phyloP scores from a whole-genome alignment of 2,797 vertebrate species.

The Botia almorhae region DNA sequence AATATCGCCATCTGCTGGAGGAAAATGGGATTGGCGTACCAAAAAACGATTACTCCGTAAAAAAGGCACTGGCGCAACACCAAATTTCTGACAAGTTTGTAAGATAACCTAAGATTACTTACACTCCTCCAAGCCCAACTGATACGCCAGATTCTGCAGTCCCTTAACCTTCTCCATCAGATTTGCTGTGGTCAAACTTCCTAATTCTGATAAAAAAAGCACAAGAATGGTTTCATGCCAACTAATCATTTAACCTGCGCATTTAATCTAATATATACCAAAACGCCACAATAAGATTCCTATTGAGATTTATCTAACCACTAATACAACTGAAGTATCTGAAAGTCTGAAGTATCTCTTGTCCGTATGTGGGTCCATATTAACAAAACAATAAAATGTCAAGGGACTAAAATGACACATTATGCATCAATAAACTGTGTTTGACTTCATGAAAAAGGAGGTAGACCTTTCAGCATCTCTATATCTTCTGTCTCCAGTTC shows the following conservation, averaged over 20 bases:
- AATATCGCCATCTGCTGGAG: conserved; percentile 75
- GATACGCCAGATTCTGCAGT: conserved; percentile 96
- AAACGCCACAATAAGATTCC: neutral
- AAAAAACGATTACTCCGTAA: neutral
- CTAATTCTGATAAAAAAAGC: conserved; percentile 81
- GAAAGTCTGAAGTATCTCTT: too few relatives aligned
- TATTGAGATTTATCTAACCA: neutral
- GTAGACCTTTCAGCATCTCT: conserved; percentile 95
- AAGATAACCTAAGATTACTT: conserved; percentile 72
- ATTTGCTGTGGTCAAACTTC: conserved; percentile 96
- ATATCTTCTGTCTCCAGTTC: conserved; percentile 97
- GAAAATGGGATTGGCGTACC: neutral
- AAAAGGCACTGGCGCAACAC: neutral
- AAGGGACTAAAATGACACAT: neutral
- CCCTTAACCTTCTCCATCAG: conserved; percentile 99
- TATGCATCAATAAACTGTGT: neutral
- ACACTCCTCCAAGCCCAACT: conserved; percentile 98
- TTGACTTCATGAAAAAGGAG: neutral
- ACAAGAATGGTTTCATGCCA: conserved; percentile 6
- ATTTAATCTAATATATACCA: neutral
- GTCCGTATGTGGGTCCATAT: neutral
- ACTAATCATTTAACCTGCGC: neutral
- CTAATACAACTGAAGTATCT: neutral
- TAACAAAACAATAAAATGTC: neutral
- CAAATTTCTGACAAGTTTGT: neutral